Evolutionary conservation across 2,797 vertebrate genomes (phyloP).

Genomic region (Bucorvus abyssinicus): DNA sequence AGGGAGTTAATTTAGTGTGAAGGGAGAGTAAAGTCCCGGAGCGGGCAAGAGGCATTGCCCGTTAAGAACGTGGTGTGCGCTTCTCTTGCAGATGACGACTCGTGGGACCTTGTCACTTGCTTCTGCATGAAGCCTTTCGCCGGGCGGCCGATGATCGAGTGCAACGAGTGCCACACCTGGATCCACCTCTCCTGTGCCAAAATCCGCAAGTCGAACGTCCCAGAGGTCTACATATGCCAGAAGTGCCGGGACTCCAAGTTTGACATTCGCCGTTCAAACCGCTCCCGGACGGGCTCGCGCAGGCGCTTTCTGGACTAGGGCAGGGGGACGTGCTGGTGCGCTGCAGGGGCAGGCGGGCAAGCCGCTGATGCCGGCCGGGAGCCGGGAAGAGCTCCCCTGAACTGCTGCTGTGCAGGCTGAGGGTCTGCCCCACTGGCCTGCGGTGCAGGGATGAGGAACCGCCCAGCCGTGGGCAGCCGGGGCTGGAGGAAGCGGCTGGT

Average conservation of each 20-base stretch:
- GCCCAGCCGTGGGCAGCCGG: background rate
- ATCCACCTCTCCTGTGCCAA: conserved; percentile 97
- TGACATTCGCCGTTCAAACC: conserved; percentile 93
- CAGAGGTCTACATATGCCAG: conserved; percentile 95
- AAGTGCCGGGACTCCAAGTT: conserved; percentile 90
- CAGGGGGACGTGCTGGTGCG: background rate
- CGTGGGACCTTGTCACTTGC: conserved; percentile 97
- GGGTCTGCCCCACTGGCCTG: conserved; percentile 19
- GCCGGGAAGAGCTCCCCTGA: conserved; percentile 27
- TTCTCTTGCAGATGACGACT: conserved; percentile 87
- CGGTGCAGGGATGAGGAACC: background rate
- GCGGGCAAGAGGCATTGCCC: rapidly evolving
- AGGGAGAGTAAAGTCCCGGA: background rate
- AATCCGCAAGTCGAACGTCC: conserved; percentile 96
- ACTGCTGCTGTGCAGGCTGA: conserved; percentile 66
- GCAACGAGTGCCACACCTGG: conserved; percentile 94
- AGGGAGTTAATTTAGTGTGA: rapidly evolving
- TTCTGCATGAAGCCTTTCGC: conserved; percentile 99
- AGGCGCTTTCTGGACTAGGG: conserved; percentile 86
- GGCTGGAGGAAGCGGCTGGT: background rate
- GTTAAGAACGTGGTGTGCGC: rapidly evolving
- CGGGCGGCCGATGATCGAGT: conserved; percentile 97
- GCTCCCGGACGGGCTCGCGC: conserved; percentile 88
- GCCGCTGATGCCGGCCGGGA: background rate
- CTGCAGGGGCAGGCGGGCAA: background rate